These are phyloP conservation scores for Chalcosyrphus nemorum DNA, from an alignment of 2,888 invertebrate genomes.

Conservation along the genomic window DNA sequence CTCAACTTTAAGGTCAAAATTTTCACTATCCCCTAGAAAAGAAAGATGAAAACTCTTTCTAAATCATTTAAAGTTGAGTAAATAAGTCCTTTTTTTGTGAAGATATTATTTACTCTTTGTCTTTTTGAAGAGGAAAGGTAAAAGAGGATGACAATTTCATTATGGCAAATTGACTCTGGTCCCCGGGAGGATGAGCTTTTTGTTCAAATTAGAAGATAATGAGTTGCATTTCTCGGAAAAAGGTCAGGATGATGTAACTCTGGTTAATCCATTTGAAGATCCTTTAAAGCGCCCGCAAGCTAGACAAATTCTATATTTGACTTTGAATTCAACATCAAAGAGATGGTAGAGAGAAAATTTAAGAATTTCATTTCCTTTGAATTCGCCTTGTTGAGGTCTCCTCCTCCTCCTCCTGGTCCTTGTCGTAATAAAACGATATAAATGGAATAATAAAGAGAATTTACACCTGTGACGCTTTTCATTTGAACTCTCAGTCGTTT, in stretches of 20 bases:
- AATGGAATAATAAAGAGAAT: slow-evolving; percentile 10
- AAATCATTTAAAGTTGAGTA: background rate
- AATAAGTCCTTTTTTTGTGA: background rate
- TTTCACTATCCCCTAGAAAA: background rate
- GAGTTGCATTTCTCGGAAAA: background rate
- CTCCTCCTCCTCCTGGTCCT: background rate
- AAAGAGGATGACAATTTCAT: background rate
- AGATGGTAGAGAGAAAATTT: background rate
- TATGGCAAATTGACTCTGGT: background rate
- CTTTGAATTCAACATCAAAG: background rate
- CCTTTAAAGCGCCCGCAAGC: background rate
- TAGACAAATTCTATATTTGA: background rate
- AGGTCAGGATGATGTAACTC: background rate
- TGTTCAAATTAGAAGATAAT: background rate
- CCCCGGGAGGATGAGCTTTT: background rate
- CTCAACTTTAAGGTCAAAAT: background rate
- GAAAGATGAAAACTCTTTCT: background rate
- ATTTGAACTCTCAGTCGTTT: background rate
- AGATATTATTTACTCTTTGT: slow-evolving; percentile 1
- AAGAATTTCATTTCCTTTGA: background rate
- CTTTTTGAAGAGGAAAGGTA: background rate
- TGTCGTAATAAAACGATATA: background rate
- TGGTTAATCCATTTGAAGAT: background rate
- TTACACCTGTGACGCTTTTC: background rate
- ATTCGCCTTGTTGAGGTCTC: no score